Conservation (phyloP, 2,888 invertebrate genomes). For the Erebia ligea region DNA sequence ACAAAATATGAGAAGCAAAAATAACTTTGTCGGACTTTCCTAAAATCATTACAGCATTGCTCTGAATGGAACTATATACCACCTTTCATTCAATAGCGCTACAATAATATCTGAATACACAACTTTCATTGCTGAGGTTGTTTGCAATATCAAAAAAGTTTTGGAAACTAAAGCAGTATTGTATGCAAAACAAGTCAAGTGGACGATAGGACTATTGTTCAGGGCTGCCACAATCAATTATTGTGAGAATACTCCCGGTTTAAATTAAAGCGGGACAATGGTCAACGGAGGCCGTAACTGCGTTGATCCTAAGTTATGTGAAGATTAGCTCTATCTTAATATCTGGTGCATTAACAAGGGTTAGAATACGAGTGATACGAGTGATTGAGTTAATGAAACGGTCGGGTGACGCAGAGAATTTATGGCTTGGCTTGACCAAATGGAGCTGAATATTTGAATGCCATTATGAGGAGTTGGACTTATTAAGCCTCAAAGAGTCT, state of each 20-base stretch:
- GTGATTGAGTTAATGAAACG: constrained; percentile 49
- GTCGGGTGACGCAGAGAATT: constrained; percentile 36
- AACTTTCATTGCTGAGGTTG: constrained; percentile 38
- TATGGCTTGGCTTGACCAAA: constrained; percentile 25
- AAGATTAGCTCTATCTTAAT: constrained; percentile 82
- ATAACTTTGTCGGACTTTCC: constrained; percentile 47
- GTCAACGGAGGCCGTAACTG: constrained; percentile 73
- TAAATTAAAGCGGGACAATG: constrained; percentile 82
- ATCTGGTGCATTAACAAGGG: constrained; percentile 68
- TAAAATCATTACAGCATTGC: constrained; percentile 50
- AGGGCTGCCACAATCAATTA: constrained; percentile 72
- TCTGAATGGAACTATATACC: constrained; percentile 35
- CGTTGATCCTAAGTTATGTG: constrained; percentile 80
- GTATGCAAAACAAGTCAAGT: neutral
- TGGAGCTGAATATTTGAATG: neutral
- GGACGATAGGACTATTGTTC: constrained; percentile 42
- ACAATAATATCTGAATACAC: neutral
- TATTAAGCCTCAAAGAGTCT: no score
- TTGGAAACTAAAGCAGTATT: constrained; percentile 36
- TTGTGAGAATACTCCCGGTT: constrained; percentile 62
- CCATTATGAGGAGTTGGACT: no score
- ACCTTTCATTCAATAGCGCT: constrained; percentile 13
- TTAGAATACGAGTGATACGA: constrained; percentile 45
- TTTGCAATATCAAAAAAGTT: neutral
- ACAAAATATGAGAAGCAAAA: constrained; percentile 15